These are phyloP conservation scores for Poeciliopsis prolifica DNA, from an alignment of 2,113 vertebrate species.

Conservation along the genomic window DNA sequence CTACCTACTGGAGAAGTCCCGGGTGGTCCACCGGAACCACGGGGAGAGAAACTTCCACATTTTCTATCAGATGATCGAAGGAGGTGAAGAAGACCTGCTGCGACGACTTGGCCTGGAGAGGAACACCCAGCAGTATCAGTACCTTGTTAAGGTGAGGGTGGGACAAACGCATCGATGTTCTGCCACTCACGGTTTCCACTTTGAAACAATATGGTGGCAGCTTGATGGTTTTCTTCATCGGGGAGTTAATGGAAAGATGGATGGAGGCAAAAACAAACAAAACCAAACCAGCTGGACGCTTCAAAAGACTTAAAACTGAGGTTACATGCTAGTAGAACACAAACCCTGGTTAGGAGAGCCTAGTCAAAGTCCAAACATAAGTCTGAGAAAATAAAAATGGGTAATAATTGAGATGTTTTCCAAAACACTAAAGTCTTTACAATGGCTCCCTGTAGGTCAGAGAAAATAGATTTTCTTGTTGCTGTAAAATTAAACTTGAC, in stretches of 20 bases:
- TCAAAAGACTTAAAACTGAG: too few relatives aligned
- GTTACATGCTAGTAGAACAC: neutral
- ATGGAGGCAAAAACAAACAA: too few relatives aligned
- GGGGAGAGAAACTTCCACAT: slow-evolving; percentile 98
- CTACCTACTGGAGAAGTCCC: slow-evolving; percentile 98
- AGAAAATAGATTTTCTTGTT: too few relatives aligned
- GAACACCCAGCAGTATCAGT: slow-evolving; percentile 93
- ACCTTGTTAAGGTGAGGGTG: slow-evolving; percentile 88
- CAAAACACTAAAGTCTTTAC: too few relatives aligned
- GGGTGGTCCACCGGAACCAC: slow-evolving; percentile 96
- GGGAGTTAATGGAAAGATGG: neutral
- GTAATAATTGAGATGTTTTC: neutral
- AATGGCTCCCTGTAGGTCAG: too few relatives aligned
- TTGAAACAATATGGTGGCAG: too few relatives aligned
- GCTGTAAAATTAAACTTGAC: too few relatives aligned
- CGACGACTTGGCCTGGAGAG: slow-evolving; percentile 91
- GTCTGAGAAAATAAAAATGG: too few relatives aligned
- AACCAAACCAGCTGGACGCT: too few relatives aligned
- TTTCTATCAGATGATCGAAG: slow-evolving; percentile 97
- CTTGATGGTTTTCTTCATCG: too few relatives aligned
- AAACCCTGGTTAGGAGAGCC: neutral
- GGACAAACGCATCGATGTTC: too few relatives aligned
- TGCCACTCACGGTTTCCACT: neutral
- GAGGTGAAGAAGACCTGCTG: slow-evolving; percentile 92
- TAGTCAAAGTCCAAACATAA: neutral